These are phyloP conservation scores for Chrysina gloriosa DNA, from an alignment of 2,888 invertebrate species.

Conservation along the genomic window DNA sequence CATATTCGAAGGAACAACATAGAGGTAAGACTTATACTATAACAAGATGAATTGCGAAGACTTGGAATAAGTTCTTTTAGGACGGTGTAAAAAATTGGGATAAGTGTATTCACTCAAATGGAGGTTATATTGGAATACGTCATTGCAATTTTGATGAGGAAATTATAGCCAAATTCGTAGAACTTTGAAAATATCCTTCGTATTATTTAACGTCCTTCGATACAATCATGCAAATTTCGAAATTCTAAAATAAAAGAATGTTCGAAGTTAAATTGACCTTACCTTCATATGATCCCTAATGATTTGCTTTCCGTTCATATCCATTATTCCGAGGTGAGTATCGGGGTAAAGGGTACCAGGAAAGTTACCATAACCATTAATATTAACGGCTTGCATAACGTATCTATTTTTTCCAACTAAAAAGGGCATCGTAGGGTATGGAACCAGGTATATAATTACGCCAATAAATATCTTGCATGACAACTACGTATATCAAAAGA, in stretches of 20 bases:
- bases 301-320: neutral
- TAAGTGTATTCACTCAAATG: too few relatives aligned
- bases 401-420: neutral
- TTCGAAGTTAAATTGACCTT: neutral
- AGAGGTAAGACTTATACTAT: too few relatives aligned
- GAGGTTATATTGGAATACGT: too few relatives aligned
- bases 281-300: conserved; percentile 1
- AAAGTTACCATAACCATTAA: neutral
- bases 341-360: neutral
- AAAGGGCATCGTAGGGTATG: neutral
- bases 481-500: neutral
- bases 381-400: neutral
- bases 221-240: neutral
- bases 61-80: too few relatives aligned
- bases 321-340: neutral
- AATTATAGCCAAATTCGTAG: too few relatives aligned
- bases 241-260: neutral
- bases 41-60: too few relatives aligned
- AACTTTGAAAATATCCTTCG: too few relatives aligned
- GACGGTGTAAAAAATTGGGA: neutral
- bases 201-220: too few relatives aligned
- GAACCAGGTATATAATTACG: neutral
- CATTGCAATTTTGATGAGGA: too few relatives aligned
- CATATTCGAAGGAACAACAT: too few relatives aligned
- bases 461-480: conserved; percentile 8